Evolutionary conservation across 2,113 vertebrate species (phyloP), one percentile per base, ranked within the genome.

Genomic region (Thinocorus orbignyianus): DNA sequence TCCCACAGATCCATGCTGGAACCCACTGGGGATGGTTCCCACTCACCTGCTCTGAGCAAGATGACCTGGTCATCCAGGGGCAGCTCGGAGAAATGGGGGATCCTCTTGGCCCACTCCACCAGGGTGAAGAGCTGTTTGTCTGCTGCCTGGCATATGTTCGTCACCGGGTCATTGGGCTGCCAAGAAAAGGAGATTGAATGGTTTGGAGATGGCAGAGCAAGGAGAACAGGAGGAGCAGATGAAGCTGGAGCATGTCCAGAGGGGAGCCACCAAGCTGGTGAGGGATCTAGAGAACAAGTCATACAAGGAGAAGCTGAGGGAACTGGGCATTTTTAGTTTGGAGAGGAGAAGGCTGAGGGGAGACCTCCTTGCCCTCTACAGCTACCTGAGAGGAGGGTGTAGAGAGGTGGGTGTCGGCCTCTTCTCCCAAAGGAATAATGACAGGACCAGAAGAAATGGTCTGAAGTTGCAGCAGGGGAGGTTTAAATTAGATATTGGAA

Each of bases 51-150:
- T 95, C 99, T 95, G 71, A 99, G 98, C 51, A 99, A 98, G 96
- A 99, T 99, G 97, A 99, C 99, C 97, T 99, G 99, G 98, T 99
- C 99, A 9, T 99, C 99, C 90, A 99, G 96, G 8, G 99, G 99
- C 95, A 99, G 98, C 96, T 99, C 99, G 0, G 99, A 99, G 97
- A 99, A 99, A 92, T 99, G 99, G 10, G 99, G 99, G 94, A 99
- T 98, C 92, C 99, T 98, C 97, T 99, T 99, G 88, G 99, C 99
- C 99, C 99, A 99, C 96, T 99, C 99, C 86, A 99, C 99, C 96
- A 99, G 97, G 20, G 99, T 99, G 98, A 99, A 99, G 58, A 99
- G 99, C 98, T 99, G 99, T 76, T 99, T 99, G 97, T 99, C 99
- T 8, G 99, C 99, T 8, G 99, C 99, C 86, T 99, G 99, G 97